A percentile compares a stretch with the other conserved stretches of the same genome.
Conservation (phyloP, 2,113 vertebrate species). For the Leucoraja erinaceus region DNA sequence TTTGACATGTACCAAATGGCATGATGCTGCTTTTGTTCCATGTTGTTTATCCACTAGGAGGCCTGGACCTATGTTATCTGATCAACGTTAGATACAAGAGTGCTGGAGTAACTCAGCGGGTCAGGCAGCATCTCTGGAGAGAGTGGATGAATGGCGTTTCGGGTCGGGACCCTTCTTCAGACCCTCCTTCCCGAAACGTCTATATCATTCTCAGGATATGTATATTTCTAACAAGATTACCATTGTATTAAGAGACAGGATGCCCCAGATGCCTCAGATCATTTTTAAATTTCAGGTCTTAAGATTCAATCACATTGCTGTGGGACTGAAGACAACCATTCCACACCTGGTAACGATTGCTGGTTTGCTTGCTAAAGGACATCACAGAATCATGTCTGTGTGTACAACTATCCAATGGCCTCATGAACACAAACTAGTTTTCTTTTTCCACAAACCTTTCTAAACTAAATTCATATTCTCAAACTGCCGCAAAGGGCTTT, state of each 20-base stretch:
- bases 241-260: background rate
- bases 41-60: background rate
- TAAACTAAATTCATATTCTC: background rate
- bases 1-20: background rate
- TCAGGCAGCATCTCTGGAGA: no score
- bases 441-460: background rate
- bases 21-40: background rate
- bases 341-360: background rate
- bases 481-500: background rate
- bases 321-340: background rate
- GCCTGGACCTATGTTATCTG: background rate
- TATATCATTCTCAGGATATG: background rate
- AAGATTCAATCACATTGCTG: background rate
- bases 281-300: background rate
- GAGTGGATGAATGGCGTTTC: no score
- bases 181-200: no score
- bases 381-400: background rate
- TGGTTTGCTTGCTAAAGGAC: background rate
- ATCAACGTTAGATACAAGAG: background rate
- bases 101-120: no score
- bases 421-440: background rate
- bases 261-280: background rate
- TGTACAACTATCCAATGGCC: background rate
- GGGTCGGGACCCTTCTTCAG: no score
- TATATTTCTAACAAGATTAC: background rate